Evolutionary conservation across 2,888 invertebrate species (phyloP), one percentile per base, ranked within the genome.

Genomic region (Rhagophthalmus giganteus): DNA sequence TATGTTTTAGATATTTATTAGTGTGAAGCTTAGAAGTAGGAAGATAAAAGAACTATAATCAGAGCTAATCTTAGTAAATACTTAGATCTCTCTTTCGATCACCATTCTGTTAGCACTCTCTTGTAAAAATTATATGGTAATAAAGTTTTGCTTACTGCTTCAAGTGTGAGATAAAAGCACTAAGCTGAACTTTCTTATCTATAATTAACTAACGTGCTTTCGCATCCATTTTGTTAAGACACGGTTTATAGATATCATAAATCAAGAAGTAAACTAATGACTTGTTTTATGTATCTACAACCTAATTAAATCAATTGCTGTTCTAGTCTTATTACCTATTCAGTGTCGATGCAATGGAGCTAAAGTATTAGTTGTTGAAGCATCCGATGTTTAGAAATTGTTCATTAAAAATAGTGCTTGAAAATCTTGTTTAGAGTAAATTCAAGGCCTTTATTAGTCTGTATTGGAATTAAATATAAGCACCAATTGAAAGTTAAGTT

Each of bases 1-100:
- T 45, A 68, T 70, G 71, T 71, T 71, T 70, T 72, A 72, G 71
- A 70, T 71, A 72, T 72, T 72, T 70, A 72, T 73, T 69, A 70
- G 70, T 73, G 73, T 72, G 66, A 65, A 59, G 70, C 69, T 71
- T 71, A 71, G 70, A 66, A 56, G 54, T 50, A 53, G 57, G 39
- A 45, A 50, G 48, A 59, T 59, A 53, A 52, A 56, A 62, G 48
- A 54, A 56, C 58, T 62, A 63, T 60, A 63, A 65, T 65, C 59
- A 61, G 55, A 56, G 64, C 63, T 67, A 67, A 62, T 60, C 55
- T 51, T 68, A 67, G 68, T 66, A 62, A 67, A 65, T 68, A 66
- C 67, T 63, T 69, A 68, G 69, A 47, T 46, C 67, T 62, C 63
- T 61, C 63, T 66, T 63, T 68, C 58, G 65, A 67, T 66, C 67